These are phyloP conservation scores for Psittacula echo DNA, from an alignment of 2,797 vertebrate genomes.

Conservation along the genomic window DNA sequence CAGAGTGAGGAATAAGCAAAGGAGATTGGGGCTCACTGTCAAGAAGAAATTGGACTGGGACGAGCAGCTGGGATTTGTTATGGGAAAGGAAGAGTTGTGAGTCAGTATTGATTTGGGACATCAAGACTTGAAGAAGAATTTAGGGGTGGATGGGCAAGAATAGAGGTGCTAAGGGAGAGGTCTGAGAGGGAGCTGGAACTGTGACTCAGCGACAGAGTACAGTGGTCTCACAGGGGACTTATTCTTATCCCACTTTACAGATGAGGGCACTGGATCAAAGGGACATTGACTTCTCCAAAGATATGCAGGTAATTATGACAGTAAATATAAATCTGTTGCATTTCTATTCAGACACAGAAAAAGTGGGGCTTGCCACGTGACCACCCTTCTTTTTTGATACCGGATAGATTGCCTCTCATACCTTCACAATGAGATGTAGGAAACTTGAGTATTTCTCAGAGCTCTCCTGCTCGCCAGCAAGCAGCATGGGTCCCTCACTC, in stretches of 20 bases:
- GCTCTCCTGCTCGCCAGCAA: neutral
- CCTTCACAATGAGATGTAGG: neutral
- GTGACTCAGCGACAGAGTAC: neutral
- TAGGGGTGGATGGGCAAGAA: neutral
- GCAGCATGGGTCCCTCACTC: neutral
- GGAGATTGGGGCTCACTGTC: fast-evolving
- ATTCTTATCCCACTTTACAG: neutral
- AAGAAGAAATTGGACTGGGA: neutral
- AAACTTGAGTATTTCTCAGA: neutral
- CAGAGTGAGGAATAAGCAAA: neutral
- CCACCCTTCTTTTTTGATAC: neutral
- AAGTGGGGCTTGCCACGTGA: neutral
- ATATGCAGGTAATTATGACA: neutral
- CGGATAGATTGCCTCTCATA: neutral
- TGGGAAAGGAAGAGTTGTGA: neutral
- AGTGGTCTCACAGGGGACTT: neutral
- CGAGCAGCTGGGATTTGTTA: neutral
- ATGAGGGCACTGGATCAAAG: neutral
- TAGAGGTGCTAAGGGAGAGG: neutral
- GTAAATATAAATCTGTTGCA: neutral
- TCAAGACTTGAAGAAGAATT: neutral
- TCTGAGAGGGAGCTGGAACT: neutral
- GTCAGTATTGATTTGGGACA: neutral
- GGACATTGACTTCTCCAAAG: neutral
- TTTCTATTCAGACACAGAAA: neutral